phyloP scores from a whole-genome alignment of 2,888 invertebrate species.

The Mellilla xanthometata region DNA sequence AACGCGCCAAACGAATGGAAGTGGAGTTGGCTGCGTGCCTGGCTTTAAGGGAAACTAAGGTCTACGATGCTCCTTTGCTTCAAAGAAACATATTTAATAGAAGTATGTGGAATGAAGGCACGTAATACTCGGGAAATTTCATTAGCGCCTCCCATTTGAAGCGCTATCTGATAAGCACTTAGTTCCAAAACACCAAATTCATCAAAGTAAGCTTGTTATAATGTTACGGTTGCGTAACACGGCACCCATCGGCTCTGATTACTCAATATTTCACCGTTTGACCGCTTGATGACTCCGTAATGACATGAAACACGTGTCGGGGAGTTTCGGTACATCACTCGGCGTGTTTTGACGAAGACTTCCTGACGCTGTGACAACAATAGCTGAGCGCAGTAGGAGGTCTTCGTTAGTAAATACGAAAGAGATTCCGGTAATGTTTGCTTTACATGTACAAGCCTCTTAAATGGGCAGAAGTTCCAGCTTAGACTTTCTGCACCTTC shows the following conservation, averaged over 20 bases:
- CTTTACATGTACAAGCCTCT: too few relatives aligned
- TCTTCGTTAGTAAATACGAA: too few relatives aligned
- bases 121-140: constrained; percentile 4
- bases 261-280: constrained; percentile 11
- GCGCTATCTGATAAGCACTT: constrained; percentile 12
- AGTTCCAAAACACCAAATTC: constrained; percentile 1
- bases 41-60: too few relatives aligned
- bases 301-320: background rate
- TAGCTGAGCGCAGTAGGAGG: too few relatives aligned
- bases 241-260: constrained; percentile 7
- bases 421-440: too few relatives aligned
- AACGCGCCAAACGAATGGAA: too few relatives aligned
- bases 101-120: too few relatives aligned
- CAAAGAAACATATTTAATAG: too few relatives aligned
- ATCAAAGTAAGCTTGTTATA: constrained; percentile 31
- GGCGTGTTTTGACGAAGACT: background rate
- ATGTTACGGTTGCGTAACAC: constrained; percentile 35
- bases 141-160: constrained; percentile 5
- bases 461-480: too few relatives aligned
- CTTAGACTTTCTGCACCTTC: too few relatives aligned
- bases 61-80: too few relatives aligned
- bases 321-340: background rate
- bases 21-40: too few relatives aligned
- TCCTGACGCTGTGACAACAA: background rate
- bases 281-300: constrained; percentile 4